These are phyloP conservation scores for Sabellastarte sp. DNA, from an alignment of 2,888 invertebrate species.

Conservation along the genomic window DNA sequence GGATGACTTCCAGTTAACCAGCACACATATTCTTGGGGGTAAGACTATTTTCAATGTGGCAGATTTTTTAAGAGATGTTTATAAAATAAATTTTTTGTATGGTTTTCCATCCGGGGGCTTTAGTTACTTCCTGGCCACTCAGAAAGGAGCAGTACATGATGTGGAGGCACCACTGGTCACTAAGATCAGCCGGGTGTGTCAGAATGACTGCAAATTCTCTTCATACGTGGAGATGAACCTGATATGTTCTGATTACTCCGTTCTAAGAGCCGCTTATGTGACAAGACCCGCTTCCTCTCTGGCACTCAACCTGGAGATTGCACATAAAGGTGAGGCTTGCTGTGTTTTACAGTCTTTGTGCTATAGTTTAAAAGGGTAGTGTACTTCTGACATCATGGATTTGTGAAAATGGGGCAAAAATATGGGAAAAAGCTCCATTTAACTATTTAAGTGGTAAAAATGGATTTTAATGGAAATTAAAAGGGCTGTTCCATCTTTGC, in stretches of 20 bases:
- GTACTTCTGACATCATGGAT: too few relatives aligned
- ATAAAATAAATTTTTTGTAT: not conserved
- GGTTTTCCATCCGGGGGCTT: not conserved
- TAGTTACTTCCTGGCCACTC: not conserved
- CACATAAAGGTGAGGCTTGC: too few relatives aligned
- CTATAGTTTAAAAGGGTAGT: too few relatives aligned
- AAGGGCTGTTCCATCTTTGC: too few relatives aligned
- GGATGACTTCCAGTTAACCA: not conserved
- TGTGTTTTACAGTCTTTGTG: too few relatives aligned
- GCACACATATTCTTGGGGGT: not conserved
- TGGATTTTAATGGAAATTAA: too few relatives aligned
- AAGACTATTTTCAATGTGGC: not conserved
- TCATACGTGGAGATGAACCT: constrained; percentile 98
- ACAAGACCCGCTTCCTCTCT: constrained; percentile 91
- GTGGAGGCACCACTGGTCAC: not conserved
- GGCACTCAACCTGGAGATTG: constrained; percentile 82
- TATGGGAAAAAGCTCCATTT: too few relatives aligned
- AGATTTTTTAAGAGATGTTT: not conserved
- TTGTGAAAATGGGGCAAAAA: too few relatives aligned
- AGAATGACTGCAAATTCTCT: constrained; percentile 75
- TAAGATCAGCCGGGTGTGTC: not conserved
- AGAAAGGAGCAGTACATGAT: not conserved
- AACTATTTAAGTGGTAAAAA: too few relatives aligned
- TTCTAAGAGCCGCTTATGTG: constrained; percentile 91
- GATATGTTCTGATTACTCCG: constrained; percentile 85